Evolutionary conservation across 2,797 vertebrate species (phyloP).

Genomic region (Gallinago nigripennis): DNA sequence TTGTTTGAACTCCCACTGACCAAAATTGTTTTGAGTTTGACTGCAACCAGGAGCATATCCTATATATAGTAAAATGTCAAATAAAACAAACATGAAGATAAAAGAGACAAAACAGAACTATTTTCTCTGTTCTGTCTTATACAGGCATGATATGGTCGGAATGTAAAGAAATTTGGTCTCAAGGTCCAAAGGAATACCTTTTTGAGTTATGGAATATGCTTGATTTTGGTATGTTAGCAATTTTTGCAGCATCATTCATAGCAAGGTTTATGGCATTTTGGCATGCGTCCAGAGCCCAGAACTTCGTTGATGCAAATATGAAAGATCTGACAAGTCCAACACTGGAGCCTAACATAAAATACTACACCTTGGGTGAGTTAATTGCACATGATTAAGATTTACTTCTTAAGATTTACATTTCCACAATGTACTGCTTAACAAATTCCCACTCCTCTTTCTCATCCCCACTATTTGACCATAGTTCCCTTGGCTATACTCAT

Average conservation of each 20-base stretch:
- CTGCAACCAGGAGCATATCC: neutral
- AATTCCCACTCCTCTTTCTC: neutral
- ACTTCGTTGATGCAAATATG: conserved; percentile 86
- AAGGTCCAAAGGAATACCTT: conserved; percentile 95
- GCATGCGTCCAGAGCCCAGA: conserved; percentile 89
- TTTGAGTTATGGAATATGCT: conserved; percentile 97
- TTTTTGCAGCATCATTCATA: conserved; percentile 96
- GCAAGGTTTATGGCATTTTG: conserved; percentile 93
- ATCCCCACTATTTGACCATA: neutral
- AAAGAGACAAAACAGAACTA: neutral
- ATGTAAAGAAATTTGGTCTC: conserved; percentile 98
- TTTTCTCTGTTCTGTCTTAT: conserved; percentile 36
- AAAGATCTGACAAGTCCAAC: conserved; percentile 85
- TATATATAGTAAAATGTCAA: neutral
- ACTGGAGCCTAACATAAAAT: conserved; percentile 87
- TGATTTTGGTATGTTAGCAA: conserved; percentile 97
- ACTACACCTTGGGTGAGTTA: conserved; percentile 92
- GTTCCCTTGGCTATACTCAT: neutral
- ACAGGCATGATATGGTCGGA: conserved; percentile 99
- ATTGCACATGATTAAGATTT: neutral
- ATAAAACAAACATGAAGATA: neutral
- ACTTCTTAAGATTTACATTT: no score
- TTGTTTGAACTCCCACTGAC: neutral
- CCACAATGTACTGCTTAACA: neutral
- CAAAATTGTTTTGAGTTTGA: neutral